Conservation (phyloP, 2,113 vertebrate species). For the Apaloderma vittatum region DNA sequence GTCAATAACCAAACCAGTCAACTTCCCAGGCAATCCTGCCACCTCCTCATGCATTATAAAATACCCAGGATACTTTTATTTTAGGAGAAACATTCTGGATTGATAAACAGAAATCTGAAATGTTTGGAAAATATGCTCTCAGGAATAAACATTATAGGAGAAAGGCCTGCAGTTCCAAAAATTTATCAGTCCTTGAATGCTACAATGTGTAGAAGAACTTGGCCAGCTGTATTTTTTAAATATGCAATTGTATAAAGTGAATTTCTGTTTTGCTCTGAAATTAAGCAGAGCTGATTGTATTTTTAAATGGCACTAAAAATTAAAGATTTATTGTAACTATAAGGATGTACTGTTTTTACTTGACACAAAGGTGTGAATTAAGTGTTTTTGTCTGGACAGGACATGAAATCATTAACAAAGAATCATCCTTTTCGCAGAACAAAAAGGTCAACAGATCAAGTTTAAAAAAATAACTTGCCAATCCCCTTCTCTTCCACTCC, state of each 20-base stretch:
- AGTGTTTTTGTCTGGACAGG: background rate
- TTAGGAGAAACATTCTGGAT: background rate
- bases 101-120: background rate
- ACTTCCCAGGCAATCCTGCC: background rate
- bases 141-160: background rate
- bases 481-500: background rate
- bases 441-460: background rate
- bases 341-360: background rate
- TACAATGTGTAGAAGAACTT: background rate
- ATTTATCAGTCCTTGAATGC: background rate
- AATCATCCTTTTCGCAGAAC: background rate
- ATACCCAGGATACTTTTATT: background rate
- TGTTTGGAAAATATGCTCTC: background rate
- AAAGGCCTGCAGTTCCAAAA: background rate
- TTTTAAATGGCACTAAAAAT: background rate
- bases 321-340: background rate
- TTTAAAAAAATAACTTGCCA: background rate
- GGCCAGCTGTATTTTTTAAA: background rate
- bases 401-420: background rate
- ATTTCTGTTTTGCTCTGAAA: background rate
- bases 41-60: background rate
- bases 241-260: background rate
- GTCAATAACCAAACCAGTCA: background rate
- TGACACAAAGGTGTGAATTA: background rate
- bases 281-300: background rate